A percentile compares a stretch with the other conserved stretches of the same genome.
These are phyloP conservation scores for Balaeniceps rex DNA, from an alignment of 2,113 vertebrate genomes.

Conservation along the genomic window DNA sequence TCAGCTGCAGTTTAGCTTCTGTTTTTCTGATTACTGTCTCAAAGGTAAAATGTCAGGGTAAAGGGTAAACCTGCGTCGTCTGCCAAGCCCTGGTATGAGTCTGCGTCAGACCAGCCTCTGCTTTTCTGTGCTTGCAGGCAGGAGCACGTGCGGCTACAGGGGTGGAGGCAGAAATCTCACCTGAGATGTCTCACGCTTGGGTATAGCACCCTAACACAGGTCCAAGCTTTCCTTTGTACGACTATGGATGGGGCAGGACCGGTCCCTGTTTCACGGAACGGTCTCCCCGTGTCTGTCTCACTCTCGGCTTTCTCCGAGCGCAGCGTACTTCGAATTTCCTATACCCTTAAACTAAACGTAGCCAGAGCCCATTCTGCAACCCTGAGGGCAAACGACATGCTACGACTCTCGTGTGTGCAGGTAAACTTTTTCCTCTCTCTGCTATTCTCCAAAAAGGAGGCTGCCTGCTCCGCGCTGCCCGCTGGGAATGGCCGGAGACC, in stretches of 20 bases:
- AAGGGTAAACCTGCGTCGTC: not conserved
- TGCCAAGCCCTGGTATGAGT: too few relatives aligned
- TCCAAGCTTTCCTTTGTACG: not conserved
- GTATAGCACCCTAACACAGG: not conserved
- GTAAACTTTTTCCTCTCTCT: not conserved
- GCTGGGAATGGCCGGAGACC: not conserved
- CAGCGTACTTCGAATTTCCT: rapidly evolving
- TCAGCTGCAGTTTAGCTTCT: not conserved
- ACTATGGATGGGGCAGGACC: not conserved
- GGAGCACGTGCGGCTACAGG: rapidly evolving
- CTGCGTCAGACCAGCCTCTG: not conserved
- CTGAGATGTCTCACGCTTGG: not conserved
- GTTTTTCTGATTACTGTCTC: not conserved
- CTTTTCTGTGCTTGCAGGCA: not conserved
- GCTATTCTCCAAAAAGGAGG: not conserved
- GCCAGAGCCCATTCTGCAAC: not conserved
- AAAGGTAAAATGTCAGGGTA: not conserved
- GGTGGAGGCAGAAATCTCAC: too few relatives aligned
- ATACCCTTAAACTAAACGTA: not conserved
- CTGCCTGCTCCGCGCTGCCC: not conserved
- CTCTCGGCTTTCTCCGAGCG: not conserved
- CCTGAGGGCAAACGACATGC: not conserved
- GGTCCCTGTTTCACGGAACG: not conserved
- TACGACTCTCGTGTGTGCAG: rapidly evolving
- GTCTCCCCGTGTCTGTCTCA: rapidly evolving